A percentile compares a stretch with the other conserved stretches of the same genome.
Conservation (phyloP, 2,888 invertebrate species). For the Mylabris sibirica region DNA sequence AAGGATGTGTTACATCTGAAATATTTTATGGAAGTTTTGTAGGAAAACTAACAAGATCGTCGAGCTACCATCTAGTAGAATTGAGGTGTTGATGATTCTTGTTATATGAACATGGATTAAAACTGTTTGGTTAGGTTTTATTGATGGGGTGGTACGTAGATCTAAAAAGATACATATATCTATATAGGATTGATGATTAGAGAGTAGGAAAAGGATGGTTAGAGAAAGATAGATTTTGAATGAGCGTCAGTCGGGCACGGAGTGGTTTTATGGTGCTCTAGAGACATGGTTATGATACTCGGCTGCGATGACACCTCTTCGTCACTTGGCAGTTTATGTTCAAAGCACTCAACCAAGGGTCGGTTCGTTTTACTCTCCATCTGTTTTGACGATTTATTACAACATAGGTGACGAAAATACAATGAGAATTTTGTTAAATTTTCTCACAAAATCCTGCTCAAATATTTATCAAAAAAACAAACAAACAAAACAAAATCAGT, state of each 20-base stretch:
- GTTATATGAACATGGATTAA: neutral
- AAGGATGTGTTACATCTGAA: neutral
- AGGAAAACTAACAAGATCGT: neutral
- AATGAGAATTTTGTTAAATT: conserved; percentile 11
- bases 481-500: neutral
- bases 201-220: conserved; percentile 27
- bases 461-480: too few species aligned
- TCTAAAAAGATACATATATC: neutral
- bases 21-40: neutral
- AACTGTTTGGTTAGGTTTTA: conserved; percentile 1
- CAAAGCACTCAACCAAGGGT: conserved; percentile 41
- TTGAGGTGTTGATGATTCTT: conserved; percentile 22
- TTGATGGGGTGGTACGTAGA: neutral
- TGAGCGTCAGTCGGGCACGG: conserved; percentile 49
- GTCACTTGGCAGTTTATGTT: conserved; percentile 45
- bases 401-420: conserved; percentile 32
- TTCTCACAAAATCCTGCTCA: neutral
- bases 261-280: conserved; percentile 48
- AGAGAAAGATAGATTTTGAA: conserved; percentile 40
- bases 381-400: conserved; percentile 34
- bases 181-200: conserved; percentile 27
- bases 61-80: conserved; percentile 17
- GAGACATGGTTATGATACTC: conserved; percentile 44
- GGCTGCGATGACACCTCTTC: conserved; percentile 40
- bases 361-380: conserved; percentile 32